These are phyloP conservation scores for Oceanodroma leucorhoa DNA, from an alignment of 2,797 vertebrate species.

Conservation along the genomic window DNA sequence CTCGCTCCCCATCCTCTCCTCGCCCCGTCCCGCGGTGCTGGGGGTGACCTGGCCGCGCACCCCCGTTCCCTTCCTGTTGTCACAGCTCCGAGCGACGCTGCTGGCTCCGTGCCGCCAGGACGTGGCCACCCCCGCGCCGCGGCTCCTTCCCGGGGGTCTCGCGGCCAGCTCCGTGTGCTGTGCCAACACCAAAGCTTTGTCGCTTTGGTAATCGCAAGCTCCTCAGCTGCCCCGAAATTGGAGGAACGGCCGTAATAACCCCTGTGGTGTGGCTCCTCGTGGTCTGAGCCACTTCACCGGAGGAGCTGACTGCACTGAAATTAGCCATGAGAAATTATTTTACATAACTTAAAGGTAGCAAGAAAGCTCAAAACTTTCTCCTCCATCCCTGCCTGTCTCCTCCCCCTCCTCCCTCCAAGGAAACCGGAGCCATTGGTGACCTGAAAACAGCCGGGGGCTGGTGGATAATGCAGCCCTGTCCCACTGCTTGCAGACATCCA, in stretches of 20 bases:
- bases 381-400: not conserved
- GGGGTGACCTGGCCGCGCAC: rapidly evolving
- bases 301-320: not conserved
- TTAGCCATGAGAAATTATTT: not conserved
- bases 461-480: not conserved
- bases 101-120: not conserved
- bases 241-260: not conserved
- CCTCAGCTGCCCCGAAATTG: not conserved
- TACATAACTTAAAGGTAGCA: not conserved
- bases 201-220: not conserved
- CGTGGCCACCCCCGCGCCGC: not conserved
- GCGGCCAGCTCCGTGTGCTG: not conserved
- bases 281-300: not conserved
- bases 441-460: not conserved
- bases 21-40: rapidly evolving
- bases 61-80: not conserved
- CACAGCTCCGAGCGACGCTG: not conserved
- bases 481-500: not conserved
- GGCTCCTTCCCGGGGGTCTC: not conserved
- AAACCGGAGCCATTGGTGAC: not conserved
- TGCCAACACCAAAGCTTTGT: not conserved
- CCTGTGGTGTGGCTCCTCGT: rapidly evolving
- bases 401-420: not conserved
- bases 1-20: rapidly evolving
- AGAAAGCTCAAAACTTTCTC: not conserved